phyloP scores from a whole-genome alignment of 37 sponge, comb jelly and placozoan species.

The Axinella damicornis region DNA sequence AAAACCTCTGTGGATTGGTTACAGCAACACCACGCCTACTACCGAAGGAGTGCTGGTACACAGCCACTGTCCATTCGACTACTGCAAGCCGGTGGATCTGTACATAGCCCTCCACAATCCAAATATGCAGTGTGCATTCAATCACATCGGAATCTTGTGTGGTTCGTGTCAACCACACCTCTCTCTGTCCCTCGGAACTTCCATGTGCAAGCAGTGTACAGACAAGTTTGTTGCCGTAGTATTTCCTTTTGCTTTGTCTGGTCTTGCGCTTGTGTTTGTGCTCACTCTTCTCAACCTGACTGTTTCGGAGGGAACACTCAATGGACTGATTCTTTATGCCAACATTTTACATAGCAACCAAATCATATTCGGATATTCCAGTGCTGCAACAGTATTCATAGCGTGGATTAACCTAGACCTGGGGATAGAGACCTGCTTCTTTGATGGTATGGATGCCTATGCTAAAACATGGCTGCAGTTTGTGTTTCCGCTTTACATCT shows the following conservation, averaged over 20 bases:
- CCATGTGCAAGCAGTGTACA: background rate
- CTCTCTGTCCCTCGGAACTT: background rate
- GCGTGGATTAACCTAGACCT: constrained; percentile 6
- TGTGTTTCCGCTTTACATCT: background rate
- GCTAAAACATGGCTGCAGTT: background rate
- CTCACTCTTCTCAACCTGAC: background rate
- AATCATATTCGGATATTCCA: background rate
- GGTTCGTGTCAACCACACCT: background rate
- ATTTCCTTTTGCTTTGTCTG: background rate
- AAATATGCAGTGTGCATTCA: background rate
- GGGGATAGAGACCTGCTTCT: constrained; percentile 6
- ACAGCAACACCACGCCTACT: background rate
- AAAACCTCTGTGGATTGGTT: no score
- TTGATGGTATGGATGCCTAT: background rate
- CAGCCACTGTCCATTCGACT: background rate
- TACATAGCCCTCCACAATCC: background rate
- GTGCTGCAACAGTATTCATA: background rate
- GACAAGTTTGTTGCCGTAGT: background rate
- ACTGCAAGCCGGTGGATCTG: background rate
- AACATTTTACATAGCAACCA: background rate
- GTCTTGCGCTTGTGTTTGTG: background rate
- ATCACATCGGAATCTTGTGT: background rate
- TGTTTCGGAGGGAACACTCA: background rate
- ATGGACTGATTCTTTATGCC: background rate
- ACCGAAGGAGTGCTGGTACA: background rate